Conservation (phyloP, 2,888 invertebrate species). For the Ligdia adustata region DNA sequence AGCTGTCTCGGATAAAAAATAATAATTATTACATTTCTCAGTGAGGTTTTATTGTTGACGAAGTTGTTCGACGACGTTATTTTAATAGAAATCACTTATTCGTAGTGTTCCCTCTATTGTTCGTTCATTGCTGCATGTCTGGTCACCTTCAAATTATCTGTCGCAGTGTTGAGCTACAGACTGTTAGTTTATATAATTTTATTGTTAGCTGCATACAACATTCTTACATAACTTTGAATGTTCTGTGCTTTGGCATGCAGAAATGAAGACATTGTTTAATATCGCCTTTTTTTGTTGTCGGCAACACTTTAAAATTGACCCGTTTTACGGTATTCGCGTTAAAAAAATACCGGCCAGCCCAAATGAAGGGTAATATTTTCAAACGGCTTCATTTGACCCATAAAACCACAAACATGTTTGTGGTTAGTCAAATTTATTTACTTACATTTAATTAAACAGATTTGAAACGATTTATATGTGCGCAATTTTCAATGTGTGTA, state of each 20-base stretch:
- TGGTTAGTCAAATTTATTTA: too few relatives aligned
- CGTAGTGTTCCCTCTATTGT: slow-evolving; percentile 12
- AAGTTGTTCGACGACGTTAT: background rate
- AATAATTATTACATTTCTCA: too few relatives aligned
- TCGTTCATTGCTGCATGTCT: slow-evolving; percentile 79
- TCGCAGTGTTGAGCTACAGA: slow-evolving; percentile 62
- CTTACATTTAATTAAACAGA: too few relatives aligned
- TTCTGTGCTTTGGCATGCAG: slow-evolving; percentile 83
- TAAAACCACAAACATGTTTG: too few relatives aligned
- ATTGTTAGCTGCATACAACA: slow-evolving; percentile 67
- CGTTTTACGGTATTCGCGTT: background rate
- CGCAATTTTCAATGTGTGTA: too few relatives aligned
- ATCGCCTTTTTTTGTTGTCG: slow-evolving; percentile 53
- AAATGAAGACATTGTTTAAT: slow-evolving; percentile 71
- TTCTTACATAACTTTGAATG: slow-evolving; percentile 61
- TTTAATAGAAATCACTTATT: background rate
- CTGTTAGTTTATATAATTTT: slow-evolving; percentile 52
- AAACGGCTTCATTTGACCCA: too few relatives aligned
- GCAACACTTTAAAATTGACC: slow-evolving; percentile 54
- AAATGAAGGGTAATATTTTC: too few relatives aligned
- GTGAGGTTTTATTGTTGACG: too few relatives aligned
- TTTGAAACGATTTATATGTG: too few relatives aligned
- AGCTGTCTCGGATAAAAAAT: too few relatives aligned
- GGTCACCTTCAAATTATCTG: slow-evolving; percentile 73
- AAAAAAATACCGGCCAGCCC: too few relatives aligned